Evolutionary conservation across 1,140 invertebrate genomes (phyloP), one percentile per base, ranked within the genome.

Genomic region (Drosophila athabasca): DNA sequence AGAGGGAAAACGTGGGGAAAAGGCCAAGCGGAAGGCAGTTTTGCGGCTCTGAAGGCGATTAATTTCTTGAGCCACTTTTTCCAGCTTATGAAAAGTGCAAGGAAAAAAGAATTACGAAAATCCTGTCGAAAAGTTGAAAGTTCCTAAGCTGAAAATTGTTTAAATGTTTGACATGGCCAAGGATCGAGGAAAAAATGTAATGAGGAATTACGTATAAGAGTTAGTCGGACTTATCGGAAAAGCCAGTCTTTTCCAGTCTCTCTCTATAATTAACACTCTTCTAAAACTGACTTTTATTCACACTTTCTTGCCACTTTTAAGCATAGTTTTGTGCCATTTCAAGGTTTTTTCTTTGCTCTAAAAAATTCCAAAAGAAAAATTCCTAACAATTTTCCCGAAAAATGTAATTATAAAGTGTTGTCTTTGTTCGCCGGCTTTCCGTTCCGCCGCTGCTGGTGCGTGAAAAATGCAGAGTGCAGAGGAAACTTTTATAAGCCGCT

Each of bases 41-140:
- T 71, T 71, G 67, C 35, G 68, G 67, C 71, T 66, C 53, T 59
- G 39, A 66, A 75, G 70, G 61, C 41, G 61, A 74, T 74, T 74
- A 74, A 74, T 74, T 74, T 59, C 43, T 74, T 74, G 31, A 57
- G 70, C 59, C 60, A 73, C 68, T 74, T 74, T 52, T 74, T 52
- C 62, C 46, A 55, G 58, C 24, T 72, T 19, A 31, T 43, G 8
- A 26, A 71, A 48, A 49, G 26, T 44, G 49, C 35, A 57, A 17
- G 22, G 51, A 49, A 51, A 29, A 24, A 39, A 0, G 7, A 26
- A 29, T 19, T 19, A 19, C 11, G 24, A 39, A 50, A 35, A 45
- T 61, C 19, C 67, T 35, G 67, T 71, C 31, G 9, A 50, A 50
- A 65, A 65, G 54, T 65, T 59, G 3, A 70, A 69, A 70, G 55